These are phyloP conservation scores for Scyliorhinus canicula DNA, from an alignment of 2,797 vertebrate genomes.

Conservation along the genomic window DNA sequence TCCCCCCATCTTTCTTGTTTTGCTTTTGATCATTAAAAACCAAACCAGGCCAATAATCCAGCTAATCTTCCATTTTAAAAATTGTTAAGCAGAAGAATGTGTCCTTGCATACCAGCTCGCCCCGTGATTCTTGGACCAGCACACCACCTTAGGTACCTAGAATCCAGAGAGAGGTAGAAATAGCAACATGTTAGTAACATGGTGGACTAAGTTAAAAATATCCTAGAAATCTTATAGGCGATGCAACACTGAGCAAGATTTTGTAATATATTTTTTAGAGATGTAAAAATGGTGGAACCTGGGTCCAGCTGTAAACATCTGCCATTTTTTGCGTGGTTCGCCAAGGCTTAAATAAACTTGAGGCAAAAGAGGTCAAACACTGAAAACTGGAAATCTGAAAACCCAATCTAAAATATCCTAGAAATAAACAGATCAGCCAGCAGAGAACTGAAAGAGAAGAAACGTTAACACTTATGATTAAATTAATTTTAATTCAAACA, in stretches of 20 bases:
- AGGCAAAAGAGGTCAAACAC: not conserved
- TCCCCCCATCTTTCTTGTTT: constrained; percentile 39
- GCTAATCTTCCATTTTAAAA: constrained; percentile 47
- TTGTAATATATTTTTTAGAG: constrained; percentile 58
- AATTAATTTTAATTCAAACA: not conserved
- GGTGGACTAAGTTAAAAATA: constrained; percentile 41
- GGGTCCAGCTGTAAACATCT: constrained; percentile 46
- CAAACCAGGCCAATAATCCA: constrained; percentile 44
- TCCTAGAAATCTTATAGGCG: not conserved
- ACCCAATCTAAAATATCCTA: not conserved
- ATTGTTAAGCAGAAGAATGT: constrained; percentile 52
- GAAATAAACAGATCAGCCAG: not conserved
- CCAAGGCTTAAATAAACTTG: not conserved
- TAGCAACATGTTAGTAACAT: constrained; percentile 42
- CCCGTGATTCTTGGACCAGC: constrained; percentile 71
- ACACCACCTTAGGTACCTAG: constrained; percentile 89
- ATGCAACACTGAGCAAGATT: constrained; percentile 49
- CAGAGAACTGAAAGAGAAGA: not conserved
- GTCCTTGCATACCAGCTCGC: constrained; percentile 71
- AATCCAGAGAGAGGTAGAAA: constrained; percentile 60
- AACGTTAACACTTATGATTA: not conserved
- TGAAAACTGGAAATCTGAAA: not conserved
- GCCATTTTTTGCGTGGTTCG: constrained; percentile 44
- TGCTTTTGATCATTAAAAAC: constrained; percentile 45
- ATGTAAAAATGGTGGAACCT: constrained; percentile 46